Percentiles rank a stretch among this genome's conserved stretches.
Conservation (phyloP, 2,113 vertebrate species). For the Stegastes partitus region DNA sequence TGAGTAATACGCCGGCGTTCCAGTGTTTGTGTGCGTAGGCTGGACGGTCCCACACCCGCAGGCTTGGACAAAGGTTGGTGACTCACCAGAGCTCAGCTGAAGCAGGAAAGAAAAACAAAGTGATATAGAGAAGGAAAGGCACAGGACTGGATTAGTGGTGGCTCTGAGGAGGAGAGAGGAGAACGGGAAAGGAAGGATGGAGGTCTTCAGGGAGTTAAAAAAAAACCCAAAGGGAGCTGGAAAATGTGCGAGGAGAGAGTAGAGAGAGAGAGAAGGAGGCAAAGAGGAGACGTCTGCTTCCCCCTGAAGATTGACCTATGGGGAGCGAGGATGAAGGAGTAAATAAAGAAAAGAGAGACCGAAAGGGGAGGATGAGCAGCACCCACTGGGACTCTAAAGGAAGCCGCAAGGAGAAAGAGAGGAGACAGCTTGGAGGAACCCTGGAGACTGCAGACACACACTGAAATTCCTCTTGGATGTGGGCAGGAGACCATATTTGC, state of each 20-base stretch:
- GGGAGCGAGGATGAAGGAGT: slow-evolving; percentile 53
- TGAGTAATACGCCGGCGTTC: slow-evolving; percentile 56
- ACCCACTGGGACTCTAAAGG: slow-evolving; percentile 42
- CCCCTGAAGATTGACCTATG: slow-evolving; percentile 41
- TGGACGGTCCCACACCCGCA: slow-evolving; percentile 46
- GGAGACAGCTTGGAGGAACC: slow-evolving; percentile 46
- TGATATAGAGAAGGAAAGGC: slow-evolving; percentile 39
- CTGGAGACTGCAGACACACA: slow-evolving; percentile 43
- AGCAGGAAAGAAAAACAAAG: slow-evolving; percentile 56
- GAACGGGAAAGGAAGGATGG: background rate
- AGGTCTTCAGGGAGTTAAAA: slow-evolving; percentile 28
- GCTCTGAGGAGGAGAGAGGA: slow-evolving; percentile 2
- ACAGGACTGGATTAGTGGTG: slow-evolving; percentile 47
- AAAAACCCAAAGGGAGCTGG: slow-evolving; percentile 17
- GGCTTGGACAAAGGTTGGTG: slow-evolving; percentile 69
- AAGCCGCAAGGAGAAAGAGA: slow-evolving; percentile 45
- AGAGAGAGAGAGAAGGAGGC: slow-evolving; percentile 4
- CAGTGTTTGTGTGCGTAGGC: slow-evolving; percentile 37
- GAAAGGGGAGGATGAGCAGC: slow-evolving; percentile 41
- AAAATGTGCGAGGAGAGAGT: slow-evolving; percentile 26
- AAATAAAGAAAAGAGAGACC: slow-evolving; percentile 54
- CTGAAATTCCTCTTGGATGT: slow-evolving; percentile 32
- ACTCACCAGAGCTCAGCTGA: slow-evolving; percentile 61
- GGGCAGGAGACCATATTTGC: slow-evolving; percentile 59
- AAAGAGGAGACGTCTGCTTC: slow-evolving; percentile 15